Percentiles rank a stretch among this genome's conserved stretches.
These are phyloP conservation scores for Diabrotica undecimpunctata DNA, from an alignment of 1,140 invertebrate species.

Conservation along the genomic window DNA sequence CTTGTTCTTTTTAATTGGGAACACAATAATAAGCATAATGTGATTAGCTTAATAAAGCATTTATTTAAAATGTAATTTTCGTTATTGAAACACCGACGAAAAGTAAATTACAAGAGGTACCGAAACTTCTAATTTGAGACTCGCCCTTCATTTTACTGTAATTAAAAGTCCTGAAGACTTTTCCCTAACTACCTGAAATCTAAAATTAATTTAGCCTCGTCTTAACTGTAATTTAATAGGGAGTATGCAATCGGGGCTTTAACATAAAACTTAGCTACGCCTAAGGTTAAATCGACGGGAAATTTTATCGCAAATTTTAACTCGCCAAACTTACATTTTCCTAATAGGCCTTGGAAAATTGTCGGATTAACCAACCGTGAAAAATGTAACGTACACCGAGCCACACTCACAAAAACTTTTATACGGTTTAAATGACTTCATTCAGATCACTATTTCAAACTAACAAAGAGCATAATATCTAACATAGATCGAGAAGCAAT, in stretches of 20 bases:
- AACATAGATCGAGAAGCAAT: too few relatives aligned
- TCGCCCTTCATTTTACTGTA: constrained; percentile 30
- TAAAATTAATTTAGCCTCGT: constrained; percentile 33
- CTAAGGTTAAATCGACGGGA: constrained; percentile 28
- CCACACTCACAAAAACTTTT: not conserved
- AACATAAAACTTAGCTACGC: constrained; percentile 26
- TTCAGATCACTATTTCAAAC: too few relatives aligned
- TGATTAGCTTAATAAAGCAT: not conserved
- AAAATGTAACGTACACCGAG: not conserved
- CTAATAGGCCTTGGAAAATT: constrained; percentile 6
- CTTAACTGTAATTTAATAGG: constrained; percentile 31
- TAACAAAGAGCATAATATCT: too few relatives aligned
- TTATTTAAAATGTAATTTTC: constrained; percentile 12
- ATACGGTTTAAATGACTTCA: too few relatives aligned
- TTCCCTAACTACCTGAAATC: constrained; percentile 34
- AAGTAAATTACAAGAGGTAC: constrained; percentile 27
- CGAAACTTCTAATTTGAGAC: constrained; percentile 24
- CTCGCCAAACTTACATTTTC: constrained; percentile 21
- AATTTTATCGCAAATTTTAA: constrained; percentile 30
- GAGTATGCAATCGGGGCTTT: constrained; percentile 27
- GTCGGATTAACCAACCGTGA: not conserved
- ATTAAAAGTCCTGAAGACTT: constrained; percentile 32
- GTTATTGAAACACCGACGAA: constrained; percentile 10
- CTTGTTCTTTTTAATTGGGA: too few relatives aligned
- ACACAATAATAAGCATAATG: too few relatives aligned